A percentile compares a stretch with the other conserved stretches of the same genome.
Evolutionary conservation across 2,888 invertebrate genomes (phyloP).

Genomic region (Calliopum simillimum): DNA sequence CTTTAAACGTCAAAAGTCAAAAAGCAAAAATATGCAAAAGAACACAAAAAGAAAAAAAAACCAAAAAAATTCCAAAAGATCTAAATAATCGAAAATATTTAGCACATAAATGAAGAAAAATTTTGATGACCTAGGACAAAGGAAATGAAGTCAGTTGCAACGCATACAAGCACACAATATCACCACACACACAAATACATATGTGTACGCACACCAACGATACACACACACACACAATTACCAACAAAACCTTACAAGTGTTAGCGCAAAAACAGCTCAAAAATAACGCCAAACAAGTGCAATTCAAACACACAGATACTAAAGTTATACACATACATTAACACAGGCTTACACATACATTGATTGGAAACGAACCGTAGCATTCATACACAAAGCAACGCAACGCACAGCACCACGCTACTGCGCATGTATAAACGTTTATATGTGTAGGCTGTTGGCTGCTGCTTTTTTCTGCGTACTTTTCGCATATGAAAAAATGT

Average conservation of each 20-base stretch:
- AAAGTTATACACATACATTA: neutral
- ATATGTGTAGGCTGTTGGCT: no score
- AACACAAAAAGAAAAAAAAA: neutral
- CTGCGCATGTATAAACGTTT: neutral
- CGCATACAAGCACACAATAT: constrained; percentile 28
- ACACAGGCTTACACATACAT: neutral
- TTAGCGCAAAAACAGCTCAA: constrained; percentile 32
- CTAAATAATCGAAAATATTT: constrained; percentile 28
- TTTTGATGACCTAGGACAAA: constrained; percentile 65
- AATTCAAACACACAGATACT: constrained; percentile 17
- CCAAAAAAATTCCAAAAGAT: constrained; percentile 33
- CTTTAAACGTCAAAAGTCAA: no score
- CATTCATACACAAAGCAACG: neutral
- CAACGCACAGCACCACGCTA: neutral
- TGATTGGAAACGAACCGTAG: neutral
- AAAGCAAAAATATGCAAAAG: neutral
- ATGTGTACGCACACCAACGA: neutral
- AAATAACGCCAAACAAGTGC: constrained; percentile 12
- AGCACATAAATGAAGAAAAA: constrained; percentile 4
- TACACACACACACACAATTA: constrained; percentile 1
- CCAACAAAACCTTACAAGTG: constrained; percentile 27
- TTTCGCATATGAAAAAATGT: neutral
- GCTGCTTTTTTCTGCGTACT: no score
- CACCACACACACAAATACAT: neutral
- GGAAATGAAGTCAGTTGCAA: constrained; percentile 65